A percentile compares a stretch with the other conserved stretches of the same genome.
Conservation (phyloP, 2,113 vertebrate species). For the Poecilia latipinna region DNA sequence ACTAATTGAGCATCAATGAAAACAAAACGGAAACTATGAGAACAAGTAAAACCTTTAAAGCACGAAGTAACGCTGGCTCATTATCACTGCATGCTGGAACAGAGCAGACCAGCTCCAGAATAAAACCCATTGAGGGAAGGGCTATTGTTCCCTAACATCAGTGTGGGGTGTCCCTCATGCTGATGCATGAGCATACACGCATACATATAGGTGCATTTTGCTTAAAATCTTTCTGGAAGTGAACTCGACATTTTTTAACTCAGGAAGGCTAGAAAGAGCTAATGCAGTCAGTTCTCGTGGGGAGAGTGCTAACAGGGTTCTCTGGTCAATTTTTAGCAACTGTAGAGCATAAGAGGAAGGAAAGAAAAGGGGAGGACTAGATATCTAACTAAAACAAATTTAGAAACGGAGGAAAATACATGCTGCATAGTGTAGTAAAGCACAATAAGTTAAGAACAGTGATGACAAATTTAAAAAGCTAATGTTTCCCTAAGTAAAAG, state of each 20-base stretch:
- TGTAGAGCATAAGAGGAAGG: slow-evolving; percentile 17
- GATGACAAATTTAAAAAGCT: background rate
- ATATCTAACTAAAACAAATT: slow-evolving; percentile 2
- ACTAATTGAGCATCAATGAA: background rate
- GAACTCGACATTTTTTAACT: slow-evolving; percentile 46
- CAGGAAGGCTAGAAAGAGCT: slow-evolving; percentile 48
- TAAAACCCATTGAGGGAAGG: slow-evolving; percentile 69
- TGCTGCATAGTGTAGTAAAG: background rate
- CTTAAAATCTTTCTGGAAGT: slow-evolving; percentile 67
- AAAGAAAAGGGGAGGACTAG: slow-evolving; percentile 9
- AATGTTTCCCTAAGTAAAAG: slow-evolving; percentile 9
- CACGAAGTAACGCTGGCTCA: slow-evolving; percentile 45
- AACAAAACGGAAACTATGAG: slow-evolving; percentile 31
- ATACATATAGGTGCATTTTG: slow-evolving; percentile 12
- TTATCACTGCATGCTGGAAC: slow-evolving; percentile 65
- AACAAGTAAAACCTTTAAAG: slow-evolving; percentile 28
- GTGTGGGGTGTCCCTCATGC: slow-evolving; percentile 43
- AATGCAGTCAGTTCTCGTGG: slow-evolving; percentile 11
- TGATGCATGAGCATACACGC: slow-evolving; percentile 14
- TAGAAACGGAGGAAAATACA: background rate
- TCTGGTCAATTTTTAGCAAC: slow-evolving; percentile 35
- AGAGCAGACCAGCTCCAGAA: slow-evolving; percentile 74
- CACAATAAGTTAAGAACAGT: slow-evolving; percentile 1
- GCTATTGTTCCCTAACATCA: slow-evolving; percentile 69
- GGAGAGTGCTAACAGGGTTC: slow-evolving; percentile 24